Conservation (phyloP, 2,888 invertebrate species). For the Eupelmus urozonus region DNA sequence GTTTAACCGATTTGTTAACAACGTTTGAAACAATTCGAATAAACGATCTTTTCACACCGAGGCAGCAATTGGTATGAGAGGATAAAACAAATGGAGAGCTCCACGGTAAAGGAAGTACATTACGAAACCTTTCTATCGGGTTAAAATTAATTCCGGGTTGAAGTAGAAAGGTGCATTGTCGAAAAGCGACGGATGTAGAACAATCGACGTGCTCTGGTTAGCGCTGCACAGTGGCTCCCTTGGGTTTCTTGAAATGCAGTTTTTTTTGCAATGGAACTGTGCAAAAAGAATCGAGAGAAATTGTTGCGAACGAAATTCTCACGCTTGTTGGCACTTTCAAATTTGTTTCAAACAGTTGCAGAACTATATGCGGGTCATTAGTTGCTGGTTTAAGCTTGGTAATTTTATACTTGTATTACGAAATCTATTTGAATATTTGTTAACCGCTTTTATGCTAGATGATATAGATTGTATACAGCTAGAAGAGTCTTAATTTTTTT, state of each 20-base stretch:
- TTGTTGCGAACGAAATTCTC: no score
- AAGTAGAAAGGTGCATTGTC: conserved; percentile 46
- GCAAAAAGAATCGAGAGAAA: no score
- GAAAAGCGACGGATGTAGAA: conserved; percentile 34
- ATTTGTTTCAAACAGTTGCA: no score
- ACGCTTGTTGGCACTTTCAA: no score
- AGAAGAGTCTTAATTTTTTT: no score
- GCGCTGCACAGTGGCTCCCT: not conserved
- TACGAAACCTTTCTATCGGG: conserved; percentile 22
- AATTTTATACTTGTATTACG: no score
- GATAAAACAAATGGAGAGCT: conserved; percentile 15
- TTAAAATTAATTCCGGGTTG: conserved; percentile 45
- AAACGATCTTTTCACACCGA: not conserved
- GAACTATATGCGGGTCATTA: no score
- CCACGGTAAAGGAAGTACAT: conserved; percentile 19
- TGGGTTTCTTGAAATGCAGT: not conserved
- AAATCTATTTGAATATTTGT: no score
- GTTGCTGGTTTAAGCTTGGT: no score
- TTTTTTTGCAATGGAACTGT: no score
- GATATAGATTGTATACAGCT: no score
- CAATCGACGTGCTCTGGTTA: conserved; percentile 49
- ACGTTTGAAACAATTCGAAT: not conserved
- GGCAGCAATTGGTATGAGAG: not conserved
- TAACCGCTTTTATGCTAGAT: no score
- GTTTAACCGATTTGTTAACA: not conserved